Base-by-base conservation (phyloP, 2,113 vertebrate genomes). In the Dryoscopus gambensis region DNA sequence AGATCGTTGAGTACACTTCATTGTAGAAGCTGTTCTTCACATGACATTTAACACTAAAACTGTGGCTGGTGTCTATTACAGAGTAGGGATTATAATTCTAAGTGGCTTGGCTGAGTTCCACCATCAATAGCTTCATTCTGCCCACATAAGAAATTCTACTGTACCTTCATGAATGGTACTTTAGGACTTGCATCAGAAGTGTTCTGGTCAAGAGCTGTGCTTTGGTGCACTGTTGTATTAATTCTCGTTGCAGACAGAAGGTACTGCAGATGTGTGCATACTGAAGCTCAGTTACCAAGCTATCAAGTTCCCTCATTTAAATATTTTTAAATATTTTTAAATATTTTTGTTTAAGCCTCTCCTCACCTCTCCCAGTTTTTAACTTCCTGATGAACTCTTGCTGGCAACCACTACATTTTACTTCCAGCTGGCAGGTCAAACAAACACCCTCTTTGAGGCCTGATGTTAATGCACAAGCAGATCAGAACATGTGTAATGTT, bases 291-390 rank as follows among this genome's bases (percentile, higher is more conserved):
- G 21, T 42, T 28, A 75, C 3, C 39, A 55, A 84, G 15, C 24
- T 82, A 44, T 62, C 30, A 74, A 23, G 22, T 74, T 93, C 5
- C 9, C 10, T 35, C 17, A 49, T 67, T 69, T 85, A 40, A 19
- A 1, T 24, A 65, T 42, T 13, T 25, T 40, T 40, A 12, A 40
- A 27, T 71, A 84, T 89, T 94, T n/a, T n/a, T n/a, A n/a, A n/a
- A n/a, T n/a, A 19, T 77, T 93, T 93, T 88, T 89, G 10, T 87
- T 91, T 47, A 81, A 88, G 60, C 15, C 7, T 83, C 46, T 91
- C 35, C 59, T 90, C 28, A 90, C 83, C 73, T 94, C 79, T 93
- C 64, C 56, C 47, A 84, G 39, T 68, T 97, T 94, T 93, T 92
- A 67, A 94, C 85, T 95, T 93, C 44, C 30, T 57, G 24, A 60